Evolutionary conservation across 2,797 vertebrate species (phyloP).

Genomic region (Erethizon dorsatum): DNA sequence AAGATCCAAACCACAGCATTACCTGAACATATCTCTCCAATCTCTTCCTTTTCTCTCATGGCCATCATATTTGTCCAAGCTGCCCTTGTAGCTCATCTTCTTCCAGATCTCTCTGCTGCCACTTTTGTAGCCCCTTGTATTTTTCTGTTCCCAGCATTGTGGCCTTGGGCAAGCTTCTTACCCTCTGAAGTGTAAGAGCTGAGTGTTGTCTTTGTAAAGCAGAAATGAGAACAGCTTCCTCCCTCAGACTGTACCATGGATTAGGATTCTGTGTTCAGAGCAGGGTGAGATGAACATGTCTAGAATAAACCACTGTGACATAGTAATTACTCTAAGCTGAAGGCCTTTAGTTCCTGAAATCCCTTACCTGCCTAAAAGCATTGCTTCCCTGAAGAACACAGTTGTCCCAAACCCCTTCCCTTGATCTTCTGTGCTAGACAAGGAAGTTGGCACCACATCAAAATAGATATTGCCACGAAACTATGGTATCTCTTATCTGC

Average conservation of each 20-base stretch:
- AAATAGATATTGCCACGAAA: background rate
- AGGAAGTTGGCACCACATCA: background rate
- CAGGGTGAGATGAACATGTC: background rate
- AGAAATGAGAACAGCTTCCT: background rate
- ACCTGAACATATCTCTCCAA: background rate
- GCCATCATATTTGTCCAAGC: background rate
- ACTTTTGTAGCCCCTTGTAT: background rate
- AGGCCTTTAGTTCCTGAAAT: background rate
- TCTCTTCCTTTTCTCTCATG: background rate
- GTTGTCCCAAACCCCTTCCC: background rate
- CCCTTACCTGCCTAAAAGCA: background rate
- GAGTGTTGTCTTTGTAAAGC: background rate
- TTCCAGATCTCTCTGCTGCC: background rate
- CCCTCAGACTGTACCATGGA: background rate
- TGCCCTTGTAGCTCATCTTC: background rate
- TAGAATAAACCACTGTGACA: background rate
- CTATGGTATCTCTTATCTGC: background rate
- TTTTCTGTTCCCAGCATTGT: background rate
- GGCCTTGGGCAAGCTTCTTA: conserved; percentile 23
- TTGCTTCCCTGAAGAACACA: background rate
- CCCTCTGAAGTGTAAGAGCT: background rate
- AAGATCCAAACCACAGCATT: background rate
- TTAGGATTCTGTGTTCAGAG: background rate
- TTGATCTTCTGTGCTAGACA: background rate
- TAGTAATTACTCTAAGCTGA: background rate